Conservation (phyloP, 2,888 invertebrate species). For the Schizotus pectinicornis region DNA sequence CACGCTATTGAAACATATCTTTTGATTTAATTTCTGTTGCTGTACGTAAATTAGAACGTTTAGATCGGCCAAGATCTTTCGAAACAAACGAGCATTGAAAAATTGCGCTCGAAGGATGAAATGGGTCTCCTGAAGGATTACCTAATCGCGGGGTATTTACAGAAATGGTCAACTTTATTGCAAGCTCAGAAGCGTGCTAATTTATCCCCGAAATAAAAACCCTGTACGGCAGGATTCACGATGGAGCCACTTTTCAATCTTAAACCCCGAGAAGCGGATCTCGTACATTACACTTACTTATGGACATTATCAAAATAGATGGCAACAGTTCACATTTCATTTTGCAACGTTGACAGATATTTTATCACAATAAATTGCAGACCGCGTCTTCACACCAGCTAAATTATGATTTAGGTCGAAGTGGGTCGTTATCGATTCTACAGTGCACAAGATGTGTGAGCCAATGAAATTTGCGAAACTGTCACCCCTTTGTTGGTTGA, state of each 20-base stretch:
- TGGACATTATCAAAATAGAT: constrained; percentile 38
- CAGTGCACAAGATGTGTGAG: constrained; percentile 5
- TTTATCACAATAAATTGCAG: constrained; percentile 29
- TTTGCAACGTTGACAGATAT: constrained; percentile 35
- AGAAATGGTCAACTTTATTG: constrained; percentile 9
- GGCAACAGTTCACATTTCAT: constrained; percentile 37
- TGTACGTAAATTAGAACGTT: no score
- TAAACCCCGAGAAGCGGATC: constrained; percentile 21
- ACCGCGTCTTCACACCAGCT: constrained; percentile 13
- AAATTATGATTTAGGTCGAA: constrained; percentile 26
- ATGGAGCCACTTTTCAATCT: constrained; percentile 36
- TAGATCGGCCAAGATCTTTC: no score
- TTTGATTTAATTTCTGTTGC: no score
- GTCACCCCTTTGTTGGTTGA: constrained; percentile 10
- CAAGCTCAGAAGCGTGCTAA: constrained; percentile 5
- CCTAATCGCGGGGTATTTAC: constrained; percentile 11
- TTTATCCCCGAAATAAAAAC: constrained; percentile 4
- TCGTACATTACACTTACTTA: constrained; percentile 36
- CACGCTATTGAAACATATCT: no score
- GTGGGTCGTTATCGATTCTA: constrained; percentile 21
- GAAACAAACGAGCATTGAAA: no score
- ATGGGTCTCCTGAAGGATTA: neutral
- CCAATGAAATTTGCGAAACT: constrained; percentile 7
- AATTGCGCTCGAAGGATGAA: no score
- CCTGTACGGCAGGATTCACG: constrained; percentile 19